These are phyloP conservation scores for Scaptomyza reducta DNA, from an alignment of 2,888 invertebrate species.

Conservation along the genomic window DNA sequence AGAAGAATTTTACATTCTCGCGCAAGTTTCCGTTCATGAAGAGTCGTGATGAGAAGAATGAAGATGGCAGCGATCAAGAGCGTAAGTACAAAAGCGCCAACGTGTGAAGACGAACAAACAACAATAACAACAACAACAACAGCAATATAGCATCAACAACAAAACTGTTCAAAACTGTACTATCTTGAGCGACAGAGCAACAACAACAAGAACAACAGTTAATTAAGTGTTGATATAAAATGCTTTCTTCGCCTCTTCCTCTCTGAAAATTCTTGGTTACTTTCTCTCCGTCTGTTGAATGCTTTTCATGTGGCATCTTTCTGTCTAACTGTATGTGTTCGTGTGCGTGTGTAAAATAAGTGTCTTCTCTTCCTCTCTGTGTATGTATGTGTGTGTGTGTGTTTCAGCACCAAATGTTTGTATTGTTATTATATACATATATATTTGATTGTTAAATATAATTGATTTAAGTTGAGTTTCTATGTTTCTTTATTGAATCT, in stretches of 20 bases:
- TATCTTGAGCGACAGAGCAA: slow-evolving; percentile 32
- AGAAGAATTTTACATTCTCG: slow-evolving; percentile 99
- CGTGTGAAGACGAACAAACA: slow-evolving; percentile 16
- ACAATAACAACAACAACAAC: slow-evolving; percentile 25
- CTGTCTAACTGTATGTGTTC: neutral
- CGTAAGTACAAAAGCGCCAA: slow-evolving; percentile 89
- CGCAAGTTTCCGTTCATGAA: slow-evolving; percentile 99
- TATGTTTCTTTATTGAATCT: slow-evolving; percentile 10
- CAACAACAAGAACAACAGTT: slow-evolving; percentile 34
- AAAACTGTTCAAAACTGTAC: neutral
- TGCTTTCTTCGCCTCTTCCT: slow-evolving; percentile 13
- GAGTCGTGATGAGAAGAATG: slow-evolving; percentile 98
- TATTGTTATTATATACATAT: slow-evolving; percentile 3
- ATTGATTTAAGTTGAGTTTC: slow-evolving; percentile 25
- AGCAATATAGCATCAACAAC: slow-evolving; percentile 7
- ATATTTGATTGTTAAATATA: slow-evolving; percentile 2
- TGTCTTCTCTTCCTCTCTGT: slow-evolving; percentile 3
- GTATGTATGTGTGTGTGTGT: slow-evolving; percentile 8
- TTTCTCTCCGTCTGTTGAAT: slow-evolving; percentile 11
- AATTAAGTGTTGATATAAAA: slow-evolving; percentile 4
- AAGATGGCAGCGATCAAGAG: slow-evolving; percentile 98
- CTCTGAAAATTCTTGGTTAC: slow-evolving; percentile 4
- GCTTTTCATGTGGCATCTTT: slow-evolving; percentile 22
- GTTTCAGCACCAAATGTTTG: neutral
- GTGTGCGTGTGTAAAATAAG: slow-evolving; percentile 13